Conservation (phyloP, 1,140 invertebrate genomes). For the Drosophila quadrilineata region DNA sequence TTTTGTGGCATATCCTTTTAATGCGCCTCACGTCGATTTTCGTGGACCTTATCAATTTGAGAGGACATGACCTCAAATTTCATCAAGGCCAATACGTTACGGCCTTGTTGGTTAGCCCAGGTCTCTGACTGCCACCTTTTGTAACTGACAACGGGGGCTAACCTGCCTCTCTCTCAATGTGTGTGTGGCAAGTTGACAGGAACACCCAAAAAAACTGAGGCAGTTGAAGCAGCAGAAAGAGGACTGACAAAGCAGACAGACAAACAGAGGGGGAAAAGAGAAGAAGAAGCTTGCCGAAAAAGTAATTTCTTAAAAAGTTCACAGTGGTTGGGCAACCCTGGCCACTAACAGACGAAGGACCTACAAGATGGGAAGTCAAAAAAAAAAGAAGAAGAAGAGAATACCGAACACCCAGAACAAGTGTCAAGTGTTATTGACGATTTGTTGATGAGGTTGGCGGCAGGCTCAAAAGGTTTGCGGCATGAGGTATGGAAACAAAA, state of each 20-base stretch:
- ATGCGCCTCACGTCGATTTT: conserved; percentile 56
- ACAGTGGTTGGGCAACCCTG: conserved; percentile 22
- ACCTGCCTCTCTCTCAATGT: too few relatives aligned
- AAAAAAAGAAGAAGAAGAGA: conserved; percentile 1
- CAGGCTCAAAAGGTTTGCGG: conserved; percentile 51
- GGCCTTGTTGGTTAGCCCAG: conserved; percentile 27
- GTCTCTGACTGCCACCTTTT: conserved; percentile 14
- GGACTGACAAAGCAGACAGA: conserved; percentile 8
- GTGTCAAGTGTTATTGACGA: conserved; percentile 79
- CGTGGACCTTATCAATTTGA: conserved; percentile 43
- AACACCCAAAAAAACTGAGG: neutral
- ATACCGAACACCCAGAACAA: conserved; percentile 39
- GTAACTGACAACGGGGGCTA: conserved; percentile 15
- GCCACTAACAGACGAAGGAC: too few relatives aligned
- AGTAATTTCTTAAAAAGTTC: conserved; percentile 73
- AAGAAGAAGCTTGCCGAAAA: conserved; percentile 39
- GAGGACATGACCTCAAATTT: conserved; percentile 29
- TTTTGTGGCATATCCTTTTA: conserved; percentile 17
- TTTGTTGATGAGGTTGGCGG: conserved; percentile 74
- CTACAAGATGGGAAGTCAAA: too few relatives aligned
- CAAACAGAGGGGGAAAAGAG: conserved; percentile 3
- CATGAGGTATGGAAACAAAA: conserved; percentile 11
- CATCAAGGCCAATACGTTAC: conserved; percentile 60
- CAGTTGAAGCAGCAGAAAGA: conserved; percentile 3
- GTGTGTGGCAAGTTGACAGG: conserved; percentile 35